Conservation (phyloP, 2,888 invertebrate genomes). For the Drosophila longiperda region DNA sequence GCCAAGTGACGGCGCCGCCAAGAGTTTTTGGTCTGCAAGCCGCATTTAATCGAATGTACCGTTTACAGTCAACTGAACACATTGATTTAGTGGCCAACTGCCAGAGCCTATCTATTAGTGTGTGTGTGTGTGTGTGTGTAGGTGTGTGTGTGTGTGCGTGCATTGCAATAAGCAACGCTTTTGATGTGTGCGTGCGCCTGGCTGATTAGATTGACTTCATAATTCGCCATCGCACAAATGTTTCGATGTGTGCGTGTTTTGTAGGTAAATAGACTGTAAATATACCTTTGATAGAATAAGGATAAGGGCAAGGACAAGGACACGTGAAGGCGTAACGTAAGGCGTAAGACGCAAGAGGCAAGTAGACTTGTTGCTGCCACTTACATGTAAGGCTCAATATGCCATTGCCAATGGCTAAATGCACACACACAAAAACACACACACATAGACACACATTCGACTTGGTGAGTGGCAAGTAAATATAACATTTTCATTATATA, state of each 20-base stretch:
- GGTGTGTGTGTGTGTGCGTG: slow-evolving; percentile 14
- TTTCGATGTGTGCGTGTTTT: slow-evolving; percentile 8
- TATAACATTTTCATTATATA: not conserved
- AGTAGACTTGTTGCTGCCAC: slow-evolving; percentile 46
- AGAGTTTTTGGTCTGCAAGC: slow-evolving; percentile 48
- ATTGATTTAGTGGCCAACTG: slow-evolving; percentile 72
- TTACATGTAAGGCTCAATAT: not conserved
- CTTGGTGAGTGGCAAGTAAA: not conserved
- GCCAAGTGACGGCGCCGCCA: slow-evolving; percentile 43
- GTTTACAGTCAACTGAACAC: slow-evolving; percentile 76
- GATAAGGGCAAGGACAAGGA: slow-evolving; percentile 38
- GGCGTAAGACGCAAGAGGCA: slow-evolving; percentile 2
- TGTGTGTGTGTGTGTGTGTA: slow-evolving; percentile 34
- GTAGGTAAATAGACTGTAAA: not conserved
- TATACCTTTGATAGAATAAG: slow-evolving; percentile 16
- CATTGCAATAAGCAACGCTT: slow-evolving; percentile 3
- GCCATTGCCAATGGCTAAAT: slow-evolving; percentile 8
- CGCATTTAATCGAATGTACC: slow-evolving; percentile 78
- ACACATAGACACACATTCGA: not conserved
- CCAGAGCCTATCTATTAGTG: slow-evolving; percentile 11
- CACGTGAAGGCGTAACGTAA: slow-evolving; percentile 20
- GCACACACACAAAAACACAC: not conserved
- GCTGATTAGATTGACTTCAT: slow-evolving; percentile 50
- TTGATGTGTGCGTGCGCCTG: slow-evolving; percentile 43
- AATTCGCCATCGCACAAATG: slow-evolving; percentile 38